Conservation (phyloP, 2,797 vertebrate species). For the Sphaeramia orbicularis region DNA sequence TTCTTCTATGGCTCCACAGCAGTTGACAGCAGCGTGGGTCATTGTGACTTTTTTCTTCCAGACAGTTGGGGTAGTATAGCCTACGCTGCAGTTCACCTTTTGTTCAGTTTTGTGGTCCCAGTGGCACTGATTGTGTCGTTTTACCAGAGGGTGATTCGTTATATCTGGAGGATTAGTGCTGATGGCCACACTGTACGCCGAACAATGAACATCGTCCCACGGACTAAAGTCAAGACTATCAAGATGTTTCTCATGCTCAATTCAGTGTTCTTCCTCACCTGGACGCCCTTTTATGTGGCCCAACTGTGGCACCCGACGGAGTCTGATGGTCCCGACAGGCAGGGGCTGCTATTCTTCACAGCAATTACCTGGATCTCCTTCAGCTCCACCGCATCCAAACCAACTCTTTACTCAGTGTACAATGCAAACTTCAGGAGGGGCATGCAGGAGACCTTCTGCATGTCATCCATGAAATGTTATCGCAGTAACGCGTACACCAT, state of each 20-base stretch:
- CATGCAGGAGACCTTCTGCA: conserved; percentile 97
- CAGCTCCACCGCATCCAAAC: conserved; percentile 93
- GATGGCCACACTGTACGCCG: conserved; percentile 91
- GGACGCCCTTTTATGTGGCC: conserved; percentile 91
- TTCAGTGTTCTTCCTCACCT: conserved; percentile 90
- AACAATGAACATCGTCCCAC: conserved; percentile 94
- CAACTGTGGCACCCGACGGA: conserved; percentile 93
- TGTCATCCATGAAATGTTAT: conserved; percentile 98
- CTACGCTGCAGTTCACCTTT: conserved; percentile 85
- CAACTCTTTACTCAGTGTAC: conserved; percentile 90
- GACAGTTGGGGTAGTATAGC: conserved; percentile 86
- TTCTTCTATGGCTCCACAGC: conserved; percentile 87
- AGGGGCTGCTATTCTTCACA: conserved; percentile 88
- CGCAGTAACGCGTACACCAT: conserved; percentile 97
- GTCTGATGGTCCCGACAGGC: conserved; percentile 67
- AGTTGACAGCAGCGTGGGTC: conserved; percentile 44
- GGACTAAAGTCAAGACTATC: conserved; percentile 97
- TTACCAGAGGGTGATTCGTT: conserved; percentile 93
- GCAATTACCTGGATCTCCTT: conserved; percentile 90
- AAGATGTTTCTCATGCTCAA: conserved; percentile 98
- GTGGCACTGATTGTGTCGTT: conserved; percentile 87
- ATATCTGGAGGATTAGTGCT: conserved; percentile 94
- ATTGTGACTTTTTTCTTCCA: conserved; percentile 92
- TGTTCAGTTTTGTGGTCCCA: conserved; percentile 89
- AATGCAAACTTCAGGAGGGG: conserved; percentile 94